Evolutionary conservation across 2,888 invertebrate genomes (phyloP), one percentile per base, ranked within the genome.

Genomic region (Cryptosula pallasiana): DNA sequence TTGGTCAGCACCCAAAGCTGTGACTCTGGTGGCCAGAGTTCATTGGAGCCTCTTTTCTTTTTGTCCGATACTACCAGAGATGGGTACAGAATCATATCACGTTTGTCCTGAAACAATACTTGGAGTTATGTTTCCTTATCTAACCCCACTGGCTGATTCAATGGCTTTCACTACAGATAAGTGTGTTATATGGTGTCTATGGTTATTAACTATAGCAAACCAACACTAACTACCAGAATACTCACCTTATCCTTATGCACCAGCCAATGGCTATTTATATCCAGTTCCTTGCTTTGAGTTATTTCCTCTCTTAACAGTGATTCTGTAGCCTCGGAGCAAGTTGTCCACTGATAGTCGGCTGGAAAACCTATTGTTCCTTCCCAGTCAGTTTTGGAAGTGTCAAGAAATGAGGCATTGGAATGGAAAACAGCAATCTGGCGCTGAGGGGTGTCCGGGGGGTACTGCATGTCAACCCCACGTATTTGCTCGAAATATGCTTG

Each of bases 1-100:
- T 82, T 80, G n/a, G 80, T 78, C 45, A 82, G 77, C 54, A 83
- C 76, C 80, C 81, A 83, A 2, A 77, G 75, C 74, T 83, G 83
- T 9, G 79, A 73, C 45, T 80, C 78, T 54, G 78, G 77, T 16
- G 78, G 74, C 72, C 79, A 81, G 74, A 80, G 75, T 23, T 78
- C 77, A 36, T 77, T 78, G 69, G 76, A 74, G 32, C 76, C 76
- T 45, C 75, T 76, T 32, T 74, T 74, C 35, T 80, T 72, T 74
- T 83, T 63, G 63, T 63, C 63, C 2, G 63, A 63, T 5, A 63
- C 63, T 16, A 63, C 32, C 2, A 63, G 63, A 63, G 63, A 63
- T 63, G 63, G 32, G 63, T 63, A 63, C 29, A 63, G 63, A 9
- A 63, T 32, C 29, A 63, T 27, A n/a, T 63, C 63, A 29, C n/a